Evolutionary conservation across 2,888 invertebrate genomes (phyloP).

Genomic region (Apeira syringaria): DNA sequence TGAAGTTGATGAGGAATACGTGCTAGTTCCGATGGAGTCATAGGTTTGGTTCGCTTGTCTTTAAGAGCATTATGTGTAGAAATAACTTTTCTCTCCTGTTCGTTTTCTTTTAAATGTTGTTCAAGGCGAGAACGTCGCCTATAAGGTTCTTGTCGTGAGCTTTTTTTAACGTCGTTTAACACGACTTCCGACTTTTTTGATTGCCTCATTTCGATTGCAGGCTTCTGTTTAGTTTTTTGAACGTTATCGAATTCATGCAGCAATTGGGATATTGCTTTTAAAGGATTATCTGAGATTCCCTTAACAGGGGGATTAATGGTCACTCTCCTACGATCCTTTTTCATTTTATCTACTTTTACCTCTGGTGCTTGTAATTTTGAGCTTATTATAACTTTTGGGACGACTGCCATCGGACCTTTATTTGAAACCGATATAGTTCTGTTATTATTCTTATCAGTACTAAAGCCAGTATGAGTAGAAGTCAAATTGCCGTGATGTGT

Average conservation of each 20-base stretch:
- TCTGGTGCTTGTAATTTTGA: conserved; percentile 47
- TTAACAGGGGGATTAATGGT: conserved; percentile 33
- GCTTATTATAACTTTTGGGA: conserved; percentile 65
- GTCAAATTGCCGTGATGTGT: conserved; percentile 47
- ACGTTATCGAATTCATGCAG: conserved; percentile 66
- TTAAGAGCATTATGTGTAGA: conserved; percentile 21
- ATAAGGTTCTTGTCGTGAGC: conserved; percentile 33
- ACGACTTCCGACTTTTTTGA: conserved; percentile 43
- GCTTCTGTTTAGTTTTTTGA: conserved; percentile 54
- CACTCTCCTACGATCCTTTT: conserved; percentile 43
- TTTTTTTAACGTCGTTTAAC: conserved; percentile 37
- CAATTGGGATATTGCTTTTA: conserved; percentile 69
- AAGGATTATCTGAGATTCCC: conserved; percentile 51
- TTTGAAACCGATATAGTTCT: conserved; percentile 21
- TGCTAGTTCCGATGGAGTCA: conserved; percentile 20
- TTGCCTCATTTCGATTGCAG: conserved; percentile 39
- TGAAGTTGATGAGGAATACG: conserved; percentile 26
- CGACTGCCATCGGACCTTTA: conserved; percentile 34
- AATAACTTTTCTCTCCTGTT: conserved; percentile 29
- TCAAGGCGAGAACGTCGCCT: conserved; percentile 48
- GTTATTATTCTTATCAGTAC: conserved; percentile 45
- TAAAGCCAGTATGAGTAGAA: conserved; percentile 53
- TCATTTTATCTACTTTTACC: conserved; percentile 42
- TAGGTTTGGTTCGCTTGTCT: conserved; percentile 30
- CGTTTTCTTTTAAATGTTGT: conserved; percentile 38